These are phyloP conservation scores for Allolobophora icterica DNA, from an alignment of 2,888 invertebrate species.

Conservation along the genomic window DNA sequence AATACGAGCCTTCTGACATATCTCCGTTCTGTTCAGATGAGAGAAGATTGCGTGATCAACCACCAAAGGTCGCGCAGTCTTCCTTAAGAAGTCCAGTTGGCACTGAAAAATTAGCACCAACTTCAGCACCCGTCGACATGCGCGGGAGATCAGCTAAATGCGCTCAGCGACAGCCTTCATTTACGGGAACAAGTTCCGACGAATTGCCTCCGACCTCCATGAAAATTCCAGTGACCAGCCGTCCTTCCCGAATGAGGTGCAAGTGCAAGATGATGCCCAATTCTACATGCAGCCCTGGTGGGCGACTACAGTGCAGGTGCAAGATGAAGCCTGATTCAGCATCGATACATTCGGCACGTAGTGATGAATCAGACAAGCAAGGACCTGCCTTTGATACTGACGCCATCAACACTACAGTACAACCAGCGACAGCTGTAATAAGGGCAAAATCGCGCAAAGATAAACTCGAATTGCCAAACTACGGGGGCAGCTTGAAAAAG, in stretches of 20 bases:
- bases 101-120: neutral
- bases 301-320: neutral
- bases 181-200: neutral
- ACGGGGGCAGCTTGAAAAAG: neutral
- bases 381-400: neutral
- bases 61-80: neutral
- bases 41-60: neutral
- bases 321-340: neutral
- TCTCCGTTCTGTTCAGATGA: neutral
- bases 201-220: neutral
- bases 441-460: neutral
- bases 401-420: neutral
- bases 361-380: neutral
- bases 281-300: neutral
- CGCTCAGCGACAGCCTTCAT: neutral
- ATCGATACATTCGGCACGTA: neutral
- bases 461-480: neutral
- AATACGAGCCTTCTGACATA: neutral
- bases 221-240: neutral
- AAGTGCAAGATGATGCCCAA: neutral
- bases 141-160: neutral
- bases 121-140: neutral
- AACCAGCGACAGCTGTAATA: neutral
- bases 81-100: neutral
- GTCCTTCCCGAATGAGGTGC: neutral